These are phyloP conservation scores for Philhelius pedissequus DNA, from an alignment of 2,888 invertebrate species.

Conservation along the genomic window DNA sequence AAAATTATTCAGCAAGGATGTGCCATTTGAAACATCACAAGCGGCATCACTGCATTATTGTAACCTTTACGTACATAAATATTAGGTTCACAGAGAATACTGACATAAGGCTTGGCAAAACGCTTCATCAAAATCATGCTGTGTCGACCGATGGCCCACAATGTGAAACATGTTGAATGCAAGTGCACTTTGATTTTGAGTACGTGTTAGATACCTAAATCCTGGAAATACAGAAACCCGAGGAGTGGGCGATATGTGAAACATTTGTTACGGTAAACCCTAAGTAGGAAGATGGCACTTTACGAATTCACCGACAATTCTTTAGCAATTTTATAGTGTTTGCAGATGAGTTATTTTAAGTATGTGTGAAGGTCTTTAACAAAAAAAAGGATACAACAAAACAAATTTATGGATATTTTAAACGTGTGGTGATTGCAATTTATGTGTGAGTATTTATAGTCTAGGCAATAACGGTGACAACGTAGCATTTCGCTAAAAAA, in stretches of 20 bases:
- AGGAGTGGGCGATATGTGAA: conserved; percentile 44
- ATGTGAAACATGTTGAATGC: background rate
- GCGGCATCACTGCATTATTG: conserved; percentile 35
- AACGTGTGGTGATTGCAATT: background rate
- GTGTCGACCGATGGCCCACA: conserved; percentile 48
- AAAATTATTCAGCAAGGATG: conserved; percentile 46
- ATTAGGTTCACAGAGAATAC: too few species aligned
- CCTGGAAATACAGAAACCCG: conserved; percentile 24
- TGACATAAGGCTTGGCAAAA: too few species aligned
- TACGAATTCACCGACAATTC: conserved; percentile 36
- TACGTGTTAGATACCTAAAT: conserved; percentile 52
- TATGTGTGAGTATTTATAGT: background rate
- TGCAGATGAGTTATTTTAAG: background rate
- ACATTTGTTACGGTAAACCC: conserved; percentile 65
- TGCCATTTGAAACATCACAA: conserved; percentile 45
- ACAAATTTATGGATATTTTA: background rate
- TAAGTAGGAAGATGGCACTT: conserved; percentile 33
- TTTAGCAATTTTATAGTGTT: background rate
- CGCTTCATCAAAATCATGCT: conserved; percentile 40
- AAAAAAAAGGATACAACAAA: background rate
- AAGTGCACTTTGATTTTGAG: conserved; percentile 16
- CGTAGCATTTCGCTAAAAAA: too few species aligned
- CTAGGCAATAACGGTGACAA: background rate
- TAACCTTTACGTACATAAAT: too few species aligned
- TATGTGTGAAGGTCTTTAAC: conserved; percentile 12